Conservation (phyloP, 1,140 invertebrate species). For the Dinoponera quadriceps region DNA sequence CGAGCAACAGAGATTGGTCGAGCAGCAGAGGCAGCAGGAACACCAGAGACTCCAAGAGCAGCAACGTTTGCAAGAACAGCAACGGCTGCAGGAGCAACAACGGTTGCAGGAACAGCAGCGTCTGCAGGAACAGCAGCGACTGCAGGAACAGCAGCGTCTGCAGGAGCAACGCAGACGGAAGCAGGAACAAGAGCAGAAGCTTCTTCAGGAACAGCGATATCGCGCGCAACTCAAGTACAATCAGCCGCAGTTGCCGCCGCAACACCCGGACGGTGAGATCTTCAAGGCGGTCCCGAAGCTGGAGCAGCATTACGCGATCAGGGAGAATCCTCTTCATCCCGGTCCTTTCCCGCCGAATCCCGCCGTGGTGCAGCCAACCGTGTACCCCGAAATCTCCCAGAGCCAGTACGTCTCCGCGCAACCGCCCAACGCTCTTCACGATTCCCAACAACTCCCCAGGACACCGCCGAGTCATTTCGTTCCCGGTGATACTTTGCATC, state of each 20-base stretch:
- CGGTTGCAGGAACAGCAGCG: conserved; percentile 72
- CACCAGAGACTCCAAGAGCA: conserved; percentile 73
- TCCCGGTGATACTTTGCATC: conserved; percentile 78
- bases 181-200: conserved; percentile 81
- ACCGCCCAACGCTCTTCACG: conserved; percentile 71
- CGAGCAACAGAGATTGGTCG: conserved; percentile 74
- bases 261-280: conserved; percentile 88
- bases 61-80: conserved; percentile 74
- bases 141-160: conserved; percentile 70
- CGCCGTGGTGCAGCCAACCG: conserved; percentile 48
- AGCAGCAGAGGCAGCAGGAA: conserved; percentile 76
- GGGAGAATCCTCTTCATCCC: conserved; percentile 83
- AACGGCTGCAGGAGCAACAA: conserved; percentile 71
- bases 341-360: conserved; percentile 83
- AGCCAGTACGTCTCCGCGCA: conserved; percentile 72
- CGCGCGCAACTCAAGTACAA: conserved; percentile 81
- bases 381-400: conserved; percentile 64
- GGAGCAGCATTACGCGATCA: conserved; percentile 89
- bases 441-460: conserved; percentile 57
- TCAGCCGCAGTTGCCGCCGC: conserved; percentile 79
- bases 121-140: conserved; percentile 66
- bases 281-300: conserved; percentile 91
- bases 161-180: conserved; percentile 77
- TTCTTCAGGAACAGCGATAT: conserved; percentile 85
- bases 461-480: conserved; percentile 59